These are phyloP conservation scores for Hermaeophaga mercurialis DNA, from an alignment of 2,888 invertebrate species.

Conservation along the genomic window DNA sequence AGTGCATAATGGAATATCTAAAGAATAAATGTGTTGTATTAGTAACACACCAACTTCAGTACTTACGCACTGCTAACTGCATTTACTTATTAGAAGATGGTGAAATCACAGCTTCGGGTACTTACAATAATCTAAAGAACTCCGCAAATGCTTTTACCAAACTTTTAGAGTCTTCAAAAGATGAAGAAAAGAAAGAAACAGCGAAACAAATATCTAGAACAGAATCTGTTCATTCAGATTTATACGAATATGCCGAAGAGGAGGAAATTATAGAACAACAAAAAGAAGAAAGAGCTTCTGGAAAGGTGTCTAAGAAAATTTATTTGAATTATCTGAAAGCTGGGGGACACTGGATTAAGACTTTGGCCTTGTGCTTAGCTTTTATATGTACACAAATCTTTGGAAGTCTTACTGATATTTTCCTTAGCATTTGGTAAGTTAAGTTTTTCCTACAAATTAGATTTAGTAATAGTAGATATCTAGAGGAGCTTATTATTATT, in stretches of 20 bases:
- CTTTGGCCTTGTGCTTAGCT: conserved; percentile 59
- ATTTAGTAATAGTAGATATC: too few relatives aligned
- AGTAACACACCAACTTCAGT: conserved; percentile 75
- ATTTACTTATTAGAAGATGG: conserved; percentile 64
- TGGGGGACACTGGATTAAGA: conserved; percentile 65
- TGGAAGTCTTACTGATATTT: conserved; percentile 79
- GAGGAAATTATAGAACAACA: conserved; percentile 43
- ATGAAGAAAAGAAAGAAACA: conserved; percentile 30
- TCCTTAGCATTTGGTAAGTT: conserved; percentile 75
- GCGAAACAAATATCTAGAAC: conserved; percentile 57
- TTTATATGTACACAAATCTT: conserved; percentile 49
- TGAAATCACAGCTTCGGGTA: conserved; percentile 55
- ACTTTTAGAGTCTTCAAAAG: conserved; percentile 55
- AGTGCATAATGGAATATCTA: conserved; percentile 69
- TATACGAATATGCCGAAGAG: conserved; percentile 10
- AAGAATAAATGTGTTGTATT: conserved; percentile 71
- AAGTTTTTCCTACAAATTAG: background rate
- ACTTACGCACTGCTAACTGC: conserved; percentile 62
- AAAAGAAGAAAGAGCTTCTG: conserved; percentile 67
- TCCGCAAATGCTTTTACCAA: conserved; percentile 76
- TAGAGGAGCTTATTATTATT: background rate
- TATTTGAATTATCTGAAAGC: conserved; percentile 65
- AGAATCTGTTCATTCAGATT: conserved; percentile 42
- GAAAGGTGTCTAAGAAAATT: conserved; percentile 68
- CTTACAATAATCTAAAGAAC: conserved; percentile 71